Conservation (phyloP, 2,113 vertebrate species). For the Trochalopteron elliotii region DNA sequence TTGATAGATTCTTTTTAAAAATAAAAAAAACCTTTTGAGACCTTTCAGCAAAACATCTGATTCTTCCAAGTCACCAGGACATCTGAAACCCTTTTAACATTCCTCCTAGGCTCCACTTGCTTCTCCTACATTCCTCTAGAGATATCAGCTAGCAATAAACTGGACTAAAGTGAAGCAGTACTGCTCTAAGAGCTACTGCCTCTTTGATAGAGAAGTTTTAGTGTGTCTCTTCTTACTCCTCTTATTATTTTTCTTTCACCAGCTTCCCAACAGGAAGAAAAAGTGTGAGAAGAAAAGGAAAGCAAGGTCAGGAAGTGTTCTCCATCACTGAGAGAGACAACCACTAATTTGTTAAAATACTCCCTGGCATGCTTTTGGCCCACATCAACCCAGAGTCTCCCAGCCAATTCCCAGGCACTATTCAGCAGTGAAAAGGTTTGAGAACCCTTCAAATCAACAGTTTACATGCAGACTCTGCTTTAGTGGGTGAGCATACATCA, state of each 20-base stretch:
- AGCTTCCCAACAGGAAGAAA: background rate
- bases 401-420: conserved; percentile 5
- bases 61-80: background rate
- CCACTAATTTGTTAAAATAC: conserved; percentile 19
- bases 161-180: background rate
- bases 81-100: background rate
- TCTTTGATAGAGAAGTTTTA: background rate
- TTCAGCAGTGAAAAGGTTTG: background rate
- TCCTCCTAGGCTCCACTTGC: background rate
- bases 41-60: background rate
- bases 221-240: background rate
- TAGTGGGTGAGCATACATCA: background rate
- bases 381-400: background rate
- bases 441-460: background rate
- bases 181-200: background rate
- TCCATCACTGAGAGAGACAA: background rate
- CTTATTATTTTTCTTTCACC: background rate
- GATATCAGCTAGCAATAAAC: background rate
- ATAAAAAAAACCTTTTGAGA: background rate
- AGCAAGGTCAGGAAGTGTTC: background rate
- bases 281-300: background rate
- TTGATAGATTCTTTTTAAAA: background rate
- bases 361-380: background rate
- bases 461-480: conserved; percentile 27
- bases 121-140: background rate